Conservation (phyloP, 1,140 invertebrate genomes). For the Aporrectodea caliginosa region DNA sequence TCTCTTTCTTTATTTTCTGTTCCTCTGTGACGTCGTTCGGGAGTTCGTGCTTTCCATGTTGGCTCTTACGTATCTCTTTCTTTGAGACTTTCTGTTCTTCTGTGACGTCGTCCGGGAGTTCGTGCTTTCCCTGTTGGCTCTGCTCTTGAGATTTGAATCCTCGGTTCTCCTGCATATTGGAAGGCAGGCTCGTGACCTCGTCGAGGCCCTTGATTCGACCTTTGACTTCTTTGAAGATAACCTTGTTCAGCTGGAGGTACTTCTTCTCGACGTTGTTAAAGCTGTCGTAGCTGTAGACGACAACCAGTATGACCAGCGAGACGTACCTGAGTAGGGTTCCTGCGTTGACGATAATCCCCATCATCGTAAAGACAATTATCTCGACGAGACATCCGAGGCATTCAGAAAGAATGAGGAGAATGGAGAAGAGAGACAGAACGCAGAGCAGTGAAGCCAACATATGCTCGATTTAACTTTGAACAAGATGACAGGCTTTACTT, state of each 20-base stretch:
- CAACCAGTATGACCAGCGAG: slow-evolving; percentile 48
- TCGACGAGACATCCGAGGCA: slow-evolving; percentile 47
- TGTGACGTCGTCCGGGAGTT: slow-evolving; percentile 30
- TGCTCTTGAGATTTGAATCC: slow-evolving; percentile 35
- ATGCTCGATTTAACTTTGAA: too few species aligned
- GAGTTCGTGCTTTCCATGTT: too few species aligned
- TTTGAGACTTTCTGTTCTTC: too few species aligned
- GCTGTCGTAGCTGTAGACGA: slow-evolving; percentile 53
- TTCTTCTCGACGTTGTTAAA: too few species aligned
- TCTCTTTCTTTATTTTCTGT: too few species aligned
- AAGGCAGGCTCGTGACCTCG: slow-evolving; percentile 48
- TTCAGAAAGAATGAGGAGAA: slow-evolving; percentile 45
- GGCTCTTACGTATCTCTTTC: too few species aligned
- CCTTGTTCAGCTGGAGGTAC: slow-evolving; percentile 50
- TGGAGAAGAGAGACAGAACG: slow-evolving; percentile 43
- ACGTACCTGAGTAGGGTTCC: slow-evolving; percentile 49
- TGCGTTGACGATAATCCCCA: slow-evolving; percentile 54
- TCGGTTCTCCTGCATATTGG: slow-evolving; percentile 48
- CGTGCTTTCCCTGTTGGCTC: slow-evolving; percentile 30
- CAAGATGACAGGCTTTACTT: too few species aligned
- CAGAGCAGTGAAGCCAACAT: slow-evolving; percentile 40
- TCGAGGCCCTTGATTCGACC: slow-evolving; percentile 48
- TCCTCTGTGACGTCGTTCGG: too few species aligned
- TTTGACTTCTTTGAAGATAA: slow-evolving; percentile 49
- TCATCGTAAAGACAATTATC: slow-evolving; percentile 51